Conservation (phyloP, 35 echinoderm and acorn worm genomes). For the Lytechinus variegatus region DNA sequence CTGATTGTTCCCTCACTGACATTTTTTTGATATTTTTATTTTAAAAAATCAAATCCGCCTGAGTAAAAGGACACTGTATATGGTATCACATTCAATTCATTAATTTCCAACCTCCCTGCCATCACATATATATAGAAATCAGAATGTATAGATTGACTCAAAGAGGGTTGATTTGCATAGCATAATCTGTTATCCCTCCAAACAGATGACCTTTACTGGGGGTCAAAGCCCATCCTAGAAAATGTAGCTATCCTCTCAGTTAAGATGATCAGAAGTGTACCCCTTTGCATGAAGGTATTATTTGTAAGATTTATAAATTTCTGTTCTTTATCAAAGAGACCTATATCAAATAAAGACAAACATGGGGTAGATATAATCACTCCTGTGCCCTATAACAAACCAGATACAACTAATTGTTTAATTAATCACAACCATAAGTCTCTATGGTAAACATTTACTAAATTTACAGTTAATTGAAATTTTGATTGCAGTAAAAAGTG, state of each 20-base stretch:
- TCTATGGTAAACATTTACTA: too few species aligned
- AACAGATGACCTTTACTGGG: neutral
- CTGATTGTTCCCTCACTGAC: neutral
- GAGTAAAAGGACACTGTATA: neutral
- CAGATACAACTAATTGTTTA: too few species aligned
- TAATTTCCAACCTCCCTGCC: neutral
- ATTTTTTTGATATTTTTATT: neutral
- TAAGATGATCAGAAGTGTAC: too few species aligned
- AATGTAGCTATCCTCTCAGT: neutral
- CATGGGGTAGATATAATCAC: too few species aligned
- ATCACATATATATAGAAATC: neutral
- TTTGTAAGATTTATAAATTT: too few species aligned
- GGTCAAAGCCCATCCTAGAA: neutral
- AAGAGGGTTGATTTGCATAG: neutral
- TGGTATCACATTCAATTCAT: neutral
- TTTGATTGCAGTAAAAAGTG: too few species aligned
- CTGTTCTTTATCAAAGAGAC: too few species aligned
- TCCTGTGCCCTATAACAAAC: too few species aligned
- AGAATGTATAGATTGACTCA: neutral
- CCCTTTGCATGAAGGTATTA: too few species aligned
- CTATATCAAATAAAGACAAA: too few species aligned
- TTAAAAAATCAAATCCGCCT: neutral
- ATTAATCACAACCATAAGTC: too few species aligned
- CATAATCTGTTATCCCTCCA: constrained; percentile 10
- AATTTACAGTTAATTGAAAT: too few species aligned